A percentile compares a stretch with the other conserved stretches of the same genome.
Evolutionary conservation across 64 coral and sea anemone species (phyloP).

Genomic region (Stichodactyla helianthus): DNA sequence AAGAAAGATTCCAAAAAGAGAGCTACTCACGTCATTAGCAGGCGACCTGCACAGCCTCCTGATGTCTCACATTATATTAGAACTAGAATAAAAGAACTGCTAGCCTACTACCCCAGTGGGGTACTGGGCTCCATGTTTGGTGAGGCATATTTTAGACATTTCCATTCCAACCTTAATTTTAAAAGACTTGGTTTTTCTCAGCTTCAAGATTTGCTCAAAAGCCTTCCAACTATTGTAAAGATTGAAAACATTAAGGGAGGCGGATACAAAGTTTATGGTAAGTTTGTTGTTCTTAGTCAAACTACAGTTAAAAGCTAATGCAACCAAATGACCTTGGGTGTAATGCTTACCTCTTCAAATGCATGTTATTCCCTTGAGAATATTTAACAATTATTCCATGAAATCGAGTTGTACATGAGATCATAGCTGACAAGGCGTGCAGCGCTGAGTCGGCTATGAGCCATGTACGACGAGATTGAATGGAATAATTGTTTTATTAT

Average conservation of each 20-base stretch:
- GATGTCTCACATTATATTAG: slow-evolving; percentile 67
- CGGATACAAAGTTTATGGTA: slow-evolving; percentile 66
- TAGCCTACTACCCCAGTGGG: slow-evolving; percentile 65
- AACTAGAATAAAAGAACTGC: slow-evolving; percentile 72
- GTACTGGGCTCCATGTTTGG: slow-evolving; percentile 67
- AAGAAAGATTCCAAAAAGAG: slow-evolving; percentile 62
- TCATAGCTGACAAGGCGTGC: too few relatives aligned
- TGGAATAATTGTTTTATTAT: too few relatives aligned
- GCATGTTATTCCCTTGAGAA: too few relatives aligned
- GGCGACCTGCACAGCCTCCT: slow-evolving; percentile 41
- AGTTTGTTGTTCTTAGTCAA: background rate
- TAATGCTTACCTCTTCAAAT: too few relatives aligned
- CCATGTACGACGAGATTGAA: too few relatives aligned
- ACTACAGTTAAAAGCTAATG: too few relatives aligned
- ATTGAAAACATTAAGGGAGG: slow-evolving; percentile 65
- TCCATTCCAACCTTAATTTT: slow-evolving; percentile 61
- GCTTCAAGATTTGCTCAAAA: slow-evolving; percentile 60
- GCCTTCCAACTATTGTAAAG: slow-evolving; percentile 73
- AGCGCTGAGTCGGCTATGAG: too few relatives aligned
- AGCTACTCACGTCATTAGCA: slow-evolving; percentile 49
- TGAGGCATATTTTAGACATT: slow-evolving; percentile 54
- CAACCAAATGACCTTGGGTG: too few relatives aligned
- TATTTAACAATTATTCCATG: too few relatives aligned
- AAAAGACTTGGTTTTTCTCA: slow-evolving; percentile 60
- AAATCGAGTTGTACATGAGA: too few relatives aligned